phyloP scores from a whole-genome alignment of 1,140 invertebrate genomes.

The Cydia splendana region DNA sequence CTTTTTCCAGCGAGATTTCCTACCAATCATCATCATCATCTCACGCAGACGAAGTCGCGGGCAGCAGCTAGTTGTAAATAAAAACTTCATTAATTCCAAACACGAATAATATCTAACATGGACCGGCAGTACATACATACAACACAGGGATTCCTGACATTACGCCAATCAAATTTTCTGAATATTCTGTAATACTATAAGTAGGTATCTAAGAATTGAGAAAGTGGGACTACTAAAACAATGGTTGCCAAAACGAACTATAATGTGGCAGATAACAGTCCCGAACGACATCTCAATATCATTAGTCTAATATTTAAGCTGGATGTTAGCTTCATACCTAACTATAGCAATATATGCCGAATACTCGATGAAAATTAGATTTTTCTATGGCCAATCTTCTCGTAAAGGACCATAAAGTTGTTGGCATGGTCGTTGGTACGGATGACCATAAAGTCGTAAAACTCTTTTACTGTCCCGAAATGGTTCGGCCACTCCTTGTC shows the following conservation, averaged over 20 bases:
- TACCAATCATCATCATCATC: too few relatives aligned
- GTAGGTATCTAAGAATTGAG: conserved; percentile 49
- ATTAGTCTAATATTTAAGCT: conserved; percentile 53
- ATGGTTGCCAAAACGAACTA: conserved; percentile 43
- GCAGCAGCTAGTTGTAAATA: too few relatives aligned
- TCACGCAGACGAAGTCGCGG: too few relatives aligned
- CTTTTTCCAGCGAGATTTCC: too few relatives aligned
- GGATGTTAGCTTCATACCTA: conserved; percentile 38
- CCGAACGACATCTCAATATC: conserved; percentile 51
- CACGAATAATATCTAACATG: conserved; percentile 32
- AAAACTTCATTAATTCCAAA: too few relatives aligned
- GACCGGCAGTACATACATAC: too few relatives aligned
- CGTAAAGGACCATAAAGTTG: conserved; percentile 13
- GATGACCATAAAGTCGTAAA: conserved; percentile 35
- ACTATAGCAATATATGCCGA: conserved; percentile 33
- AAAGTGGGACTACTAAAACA: conserved; percentile 45
- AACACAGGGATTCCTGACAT: too few relatives aligned
- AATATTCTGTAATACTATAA: too few relatives aligned
- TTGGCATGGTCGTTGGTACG: background rate
- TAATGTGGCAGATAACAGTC: conserved; percentile 50
- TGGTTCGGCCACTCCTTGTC: conserved; percentile 37
- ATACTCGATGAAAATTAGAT: conserved; percentile 39
- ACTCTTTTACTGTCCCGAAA: conserved; percentile 38
- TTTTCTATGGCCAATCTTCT: conserved; percentile 34
- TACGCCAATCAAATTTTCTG: conserved; percentile 36